A percentile compares a stretch with the other conserved stretches of the same genome.
Conservation (phyloP, 2,113 vertebrate species). For the Jaculus jaculus region DNA sequence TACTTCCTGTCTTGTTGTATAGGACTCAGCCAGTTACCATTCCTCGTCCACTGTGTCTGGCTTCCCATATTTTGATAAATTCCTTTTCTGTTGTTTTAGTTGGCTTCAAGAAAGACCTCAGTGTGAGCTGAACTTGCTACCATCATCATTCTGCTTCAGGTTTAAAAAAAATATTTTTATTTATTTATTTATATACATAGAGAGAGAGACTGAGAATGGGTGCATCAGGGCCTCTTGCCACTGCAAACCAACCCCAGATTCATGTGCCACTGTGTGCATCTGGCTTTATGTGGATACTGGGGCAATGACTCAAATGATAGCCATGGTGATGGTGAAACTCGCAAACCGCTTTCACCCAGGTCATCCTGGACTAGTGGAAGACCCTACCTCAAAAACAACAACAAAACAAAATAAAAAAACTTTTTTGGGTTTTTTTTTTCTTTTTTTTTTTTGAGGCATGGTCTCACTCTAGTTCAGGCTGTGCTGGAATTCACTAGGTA, state of each 20-base stretch:
- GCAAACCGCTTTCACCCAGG: not conserved
- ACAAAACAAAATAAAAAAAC: too few species aligned
- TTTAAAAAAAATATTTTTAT: not conserved
- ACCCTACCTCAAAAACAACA: too few species aligned
- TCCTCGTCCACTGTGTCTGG: not conserved
- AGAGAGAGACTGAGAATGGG: too few species aligned
- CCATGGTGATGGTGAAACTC: not conserved
- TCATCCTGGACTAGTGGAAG: too few species aligned
- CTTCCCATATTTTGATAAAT: conserved; percentile 59
- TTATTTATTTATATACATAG: too few species aligned
- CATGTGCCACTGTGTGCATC: too few species aligned
- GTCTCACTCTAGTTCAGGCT: too few species aligned
- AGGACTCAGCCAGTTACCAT: not conserved
- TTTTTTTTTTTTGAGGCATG: too few species aligned
- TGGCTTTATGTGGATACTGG: not conserved
- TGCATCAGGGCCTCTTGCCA: too few species aligned
- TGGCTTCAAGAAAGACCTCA: conserved; percentile 49
- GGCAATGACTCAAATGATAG: not conserved
- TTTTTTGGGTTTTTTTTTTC: too few species aligned
- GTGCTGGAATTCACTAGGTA: too few species aligned
- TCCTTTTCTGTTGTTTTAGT: conserved; percentile 5
- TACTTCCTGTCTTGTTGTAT: not conserved
- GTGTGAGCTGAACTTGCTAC: conserved; percentile 17
- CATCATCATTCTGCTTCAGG: conserved; percentile 36
- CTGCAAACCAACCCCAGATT: too few species aligned